Evolutionary conservation across 2,888 invertebrate genomes (phyloP).

Genomic region (Mimachlamys varia): DNA sequence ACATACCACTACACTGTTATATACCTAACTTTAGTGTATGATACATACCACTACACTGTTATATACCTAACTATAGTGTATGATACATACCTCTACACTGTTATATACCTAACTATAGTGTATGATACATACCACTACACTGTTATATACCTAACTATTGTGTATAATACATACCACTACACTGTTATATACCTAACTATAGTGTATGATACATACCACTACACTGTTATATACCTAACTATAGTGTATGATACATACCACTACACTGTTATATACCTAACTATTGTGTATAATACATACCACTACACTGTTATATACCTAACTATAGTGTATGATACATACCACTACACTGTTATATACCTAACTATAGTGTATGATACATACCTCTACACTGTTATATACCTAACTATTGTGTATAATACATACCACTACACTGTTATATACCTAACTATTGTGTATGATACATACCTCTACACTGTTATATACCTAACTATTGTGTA

Average conservation of each 20-base stretch:
- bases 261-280: background rate
- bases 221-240: background rate
- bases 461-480: too few relatives aligned
- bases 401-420: too few relatives aligned
- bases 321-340: background rate
- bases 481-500: too few relatives aligned
- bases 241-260: background rate
- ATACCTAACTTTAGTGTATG: background rate
- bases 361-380: background rate
- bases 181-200: background rate
- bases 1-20: background rate
- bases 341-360: constrained; percentile 4
- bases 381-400: background rate
- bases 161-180: background rate
- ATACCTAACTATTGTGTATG: too few relatives aligned
- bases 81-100: background rate
- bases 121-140: background rate
- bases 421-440: too few relatives aligned
- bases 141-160: background rate
- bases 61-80: background rate
- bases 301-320: background rate
- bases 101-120: background rate
- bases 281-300: background rate
- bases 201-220: background rate
- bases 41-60: background rate